Evolutionary conservation across 2,888 invertebrate genomes (phyloP).

Genomic region (Lithophane socia): DNA sequence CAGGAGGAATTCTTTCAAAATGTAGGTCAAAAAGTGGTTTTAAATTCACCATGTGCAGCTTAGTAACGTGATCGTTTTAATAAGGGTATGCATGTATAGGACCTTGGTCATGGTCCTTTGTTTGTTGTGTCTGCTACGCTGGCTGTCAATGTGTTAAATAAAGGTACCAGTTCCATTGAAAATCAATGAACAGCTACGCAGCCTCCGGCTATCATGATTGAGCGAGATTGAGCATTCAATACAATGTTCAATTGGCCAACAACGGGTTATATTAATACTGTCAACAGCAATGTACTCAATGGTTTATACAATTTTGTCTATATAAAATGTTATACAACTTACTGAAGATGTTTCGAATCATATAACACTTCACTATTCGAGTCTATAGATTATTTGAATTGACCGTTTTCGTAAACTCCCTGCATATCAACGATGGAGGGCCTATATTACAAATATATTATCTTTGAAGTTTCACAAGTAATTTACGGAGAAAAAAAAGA

Average conservation of each 20-base stretch:
- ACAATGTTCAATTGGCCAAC: slow-evolving; percentile 12
- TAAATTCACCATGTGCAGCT: too few species aligned
- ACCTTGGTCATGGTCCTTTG: too few species aligned
- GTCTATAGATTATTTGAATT: too few species aligned
- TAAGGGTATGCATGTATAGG: too few species aligned
- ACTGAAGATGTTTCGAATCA: neutral
- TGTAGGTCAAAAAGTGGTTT: too few species aligned
- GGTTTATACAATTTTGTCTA: neutral
- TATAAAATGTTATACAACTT: too few species aligned
- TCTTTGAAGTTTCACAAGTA: slow-evolving; percentile 1
- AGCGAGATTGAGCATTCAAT: slow-evolving; percentile 12
- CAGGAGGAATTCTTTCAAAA: too few species aligned
- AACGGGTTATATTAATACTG: neutral
- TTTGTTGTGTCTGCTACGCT: neutral
- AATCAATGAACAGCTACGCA: slow-evolving; percentile 18
- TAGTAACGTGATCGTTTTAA: too few species aligned
- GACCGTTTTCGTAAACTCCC: too few species aligned
- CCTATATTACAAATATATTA: neutral
- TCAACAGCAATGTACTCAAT: neutral
- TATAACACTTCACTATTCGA: neutral
- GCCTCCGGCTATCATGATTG: neutral
- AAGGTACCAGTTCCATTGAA: neutral
- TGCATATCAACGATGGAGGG: too few species aligned
- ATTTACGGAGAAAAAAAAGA: neutral
- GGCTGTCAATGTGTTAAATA: neutral